Percentiles rank a stretch among this genome's conserved stretches.
These are phyloP conservation scores for Rhabdomys dilectus DNA, from an alignment of 2,113 vertebrate genomes.

Conservation along the genomic window DNA sequence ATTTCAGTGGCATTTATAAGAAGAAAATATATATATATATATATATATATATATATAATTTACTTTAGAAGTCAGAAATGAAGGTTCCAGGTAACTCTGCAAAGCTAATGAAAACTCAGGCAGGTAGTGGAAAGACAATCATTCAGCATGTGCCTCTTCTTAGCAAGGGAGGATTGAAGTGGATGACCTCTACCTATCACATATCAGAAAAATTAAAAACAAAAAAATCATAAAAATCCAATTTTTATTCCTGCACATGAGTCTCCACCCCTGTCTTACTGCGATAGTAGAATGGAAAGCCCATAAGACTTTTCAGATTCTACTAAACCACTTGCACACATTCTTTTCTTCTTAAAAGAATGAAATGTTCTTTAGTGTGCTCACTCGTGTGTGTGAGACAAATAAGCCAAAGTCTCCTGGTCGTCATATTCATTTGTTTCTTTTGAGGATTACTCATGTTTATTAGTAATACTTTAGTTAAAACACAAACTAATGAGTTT, in stretches of 20 bases:
- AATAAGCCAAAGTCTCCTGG: not conserved
- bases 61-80: slow-evolving; percentile 50
- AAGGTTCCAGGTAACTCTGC: not conserved
- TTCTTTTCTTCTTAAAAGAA: not conserved
- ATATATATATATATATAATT: slow-evolving; percentile 19
- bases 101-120: slow-evolving; percentile 25
- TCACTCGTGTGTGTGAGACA: not conserved
- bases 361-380: not conserved
- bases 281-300: not conserved
- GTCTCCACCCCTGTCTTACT: slow-evolving; percentile 11
- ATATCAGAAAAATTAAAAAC: slow-evolving; percentile 20
- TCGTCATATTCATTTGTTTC: not conserved
- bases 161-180: not conserved
- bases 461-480: not conserved
- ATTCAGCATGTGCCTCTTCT: not conserved
- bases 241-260: not conserved
- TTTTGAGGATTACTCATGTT: not conserved
- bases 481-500: not conserved
- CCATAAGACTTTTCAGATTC: not conserved
- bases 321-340: not conserved
- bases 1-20: slow-evolving; percentile 52
- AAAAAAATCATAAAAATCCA: not conserved
- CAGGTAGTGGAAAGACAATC: not conserved
- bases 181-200: not conserved
- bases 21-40: slow-evolving; percentile 6